Conservation (phyloP, 2,888 invertebrate species). For the Nebria salina region DNA sequence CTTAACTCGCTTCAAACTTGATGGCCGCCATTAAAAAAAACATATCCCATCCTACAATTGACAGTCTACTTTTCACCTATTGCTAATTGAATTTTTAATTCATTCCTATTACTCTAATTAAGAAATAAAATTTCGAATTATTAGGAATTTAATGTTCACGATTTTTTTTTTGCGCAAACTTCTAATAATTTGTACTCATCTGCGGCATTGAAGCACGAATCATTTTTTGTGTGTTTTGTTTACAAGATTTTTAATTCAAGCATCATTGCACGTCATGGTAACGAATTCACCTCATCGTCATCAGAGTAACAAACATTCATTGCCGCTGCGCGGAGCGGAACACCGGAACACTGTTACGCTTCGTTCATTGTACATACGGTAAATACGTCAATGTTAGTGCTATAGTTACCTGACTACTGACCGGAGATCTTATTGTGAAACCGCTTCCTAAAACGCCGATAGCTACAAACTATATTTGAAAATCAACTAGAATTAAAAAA, state of each 20-base stretch:
- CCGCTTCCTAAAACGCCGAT: background rate
- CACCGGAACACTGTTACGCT: conserved; percentile 33
- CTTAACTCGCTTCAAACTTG: background rate
- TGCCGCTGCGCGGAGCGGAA: conserved; percentile 29
- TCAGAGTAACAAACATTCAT: conserved; percentile 32
- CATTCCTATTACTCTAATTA: no score
- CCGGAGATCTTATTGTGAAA: background rate
- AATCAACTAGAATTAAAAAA: background rate
- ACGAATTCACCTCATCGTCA: conserved; percentile 26
- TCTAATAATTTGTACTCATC: conserved; percentile 34
- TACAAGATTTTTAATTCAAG: conserved; percentile 36
- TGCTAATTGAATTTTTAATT: no score
- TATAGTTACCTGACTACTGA: background rate
- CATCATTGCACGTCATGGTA: conserved; percentile 43
- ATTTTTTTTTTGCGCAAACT: background rate
- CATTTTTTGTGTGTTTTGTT: conserved; percentile 23
- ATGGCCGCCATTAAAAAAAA: no score
- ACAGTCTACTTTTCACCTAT: no score
- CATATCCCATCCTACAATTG: no score
- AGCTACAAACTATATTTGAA: background rate
- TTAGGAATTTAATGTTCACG: background rate
- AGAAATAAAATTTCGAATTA: background rate
- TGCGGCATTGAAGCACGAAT: conserved; percentile 31
- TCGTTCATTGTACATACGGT: background rate
- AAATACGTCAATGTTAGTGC: background rate